Conservation (phyloP, 2,888 invertebrate genomes). For the Prenolepis imparis region DNA sequence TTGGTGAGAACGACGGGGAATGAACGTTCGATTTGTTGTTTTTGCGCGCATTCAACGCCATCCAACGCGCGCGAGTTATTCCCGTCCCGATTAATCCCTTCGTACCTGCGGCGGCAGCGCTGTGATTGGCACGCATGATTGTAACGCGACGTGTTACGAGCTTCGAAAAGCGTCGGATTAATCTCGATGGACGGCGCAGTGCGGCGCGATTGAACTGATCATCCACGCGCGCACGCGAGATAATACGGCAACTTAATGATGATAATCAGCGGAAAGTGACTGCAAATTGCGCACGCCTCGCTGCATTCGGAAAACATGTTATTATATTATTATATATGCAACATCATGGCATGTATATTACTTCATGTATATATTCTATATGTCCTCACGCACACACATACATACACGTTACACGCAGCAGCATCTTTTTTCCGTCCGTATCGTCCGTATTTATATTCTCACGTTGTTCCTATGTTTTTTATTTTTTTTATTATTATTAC, state of each 20-base stretch:
- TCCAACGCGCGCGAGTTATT: slow-evolving; percentile 36
- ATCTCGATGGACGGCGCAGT: slow-evolving; percentile 37
- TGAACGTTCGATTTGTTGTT: slow-evolving; percentile 28
- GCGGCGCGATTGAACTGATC: slow-evolving; percentile 48
- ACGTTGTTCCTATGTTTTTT: background rate
- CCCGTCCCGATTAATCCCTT: slow-evolving; percentile 46
- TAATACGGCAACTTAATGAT: slow-evolving; percentile 55
- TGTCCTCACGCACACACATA: background rate
- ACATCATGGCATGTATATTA: slow-evolving; percentile 1
- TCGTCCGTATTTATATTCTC: background rate
- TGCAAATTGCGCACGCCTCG: slow-evolving; percentile 41
- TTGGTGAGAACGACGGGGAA: background rate
- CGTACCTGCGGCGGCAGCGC: slow-evolving; percentile 43
- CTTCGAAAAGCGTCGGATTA: slow-evolving; percentile 52
- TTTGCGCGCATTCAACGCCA: slow-evolving; percentile 47
- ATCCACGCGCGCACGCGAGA: slow-evolving; percentile 39
- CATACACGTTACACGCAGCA: background rate
- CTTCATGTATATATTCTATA: background rate
- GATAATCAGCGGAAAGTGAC: slow-evolving; percentile 54
- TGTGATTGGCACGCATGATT: slow-evolving; percentile 54
- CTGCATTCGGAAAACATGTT: slow-evolving; percentile 38
- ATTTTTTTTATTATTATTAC: background rate
- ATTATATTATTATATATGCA: slow-evolving; percentile 40
- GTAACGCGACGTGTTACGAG: slow-evolving; percentile 52
- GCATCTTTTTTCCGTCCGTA: background rate